phyloP scores from a whole-genome alignment of 2,888 invertebrate genomes.

The Lepidonotus clava region DNA sequence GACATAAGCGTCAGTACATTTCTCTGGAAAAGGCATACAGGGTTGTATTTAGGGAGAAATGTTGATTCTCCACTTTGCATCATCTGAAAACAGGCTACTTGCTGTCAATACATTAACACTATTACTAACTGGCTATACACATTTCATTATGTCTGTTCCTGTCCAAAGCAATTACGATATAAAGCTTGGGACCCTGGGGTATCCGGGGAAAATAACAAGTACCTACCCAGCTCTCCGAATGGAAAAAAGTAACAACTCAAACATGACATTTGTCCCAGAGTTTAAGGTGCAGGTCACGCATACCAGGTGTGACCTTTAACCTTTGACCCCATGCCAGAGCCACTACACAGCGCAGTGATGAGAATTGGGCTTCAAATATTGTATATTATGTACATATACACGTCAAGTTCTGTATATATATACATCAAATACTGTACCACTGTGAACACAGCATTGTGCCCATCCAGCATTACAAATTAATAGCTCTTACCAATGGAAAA shows the following conservation, averaged over 20 bases:
- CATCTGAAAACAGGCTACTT: background rate
- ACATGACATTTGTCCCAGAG: background rate
- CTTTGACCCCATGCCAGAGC: background rate
- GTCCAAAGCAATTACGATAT: background rate
- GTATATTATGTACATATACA: background rate
- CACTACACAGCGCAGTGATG: slow-evolving; percentile 10
- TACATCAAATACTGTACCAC: too few species aligned
- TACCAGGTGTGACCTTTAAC: background rate
- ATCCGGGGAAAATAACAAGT: background rate
- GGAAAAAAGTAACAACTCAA: too few species aligned
- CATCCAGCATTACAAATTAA: too few species aligned
- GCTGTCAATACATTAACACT: too few species aligned
- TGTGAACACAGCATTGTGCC: too few species aligned
- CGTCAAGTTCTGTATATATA: background rate
- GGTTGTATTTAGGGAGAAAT: background rate
- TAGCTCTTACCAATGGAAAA: too few species aligned
- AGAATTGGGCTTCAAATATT: background rate
- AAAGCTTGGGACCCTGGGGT: background rate
- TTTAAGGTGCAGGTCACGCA: background rate
- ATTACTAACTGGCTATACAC: background rate
- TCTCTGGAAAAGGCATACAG: slow-evolving; percentile 13
- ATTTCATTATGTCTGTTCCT: background rate
- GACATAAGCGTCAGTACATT: background rate
- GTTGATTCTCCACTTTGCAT: background rate
- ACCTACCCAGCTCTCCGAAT: background rate